Base-by-base conservation (phyloP, 2,797 vertebrate genomes). In the Sebastes itinus region DNA sequence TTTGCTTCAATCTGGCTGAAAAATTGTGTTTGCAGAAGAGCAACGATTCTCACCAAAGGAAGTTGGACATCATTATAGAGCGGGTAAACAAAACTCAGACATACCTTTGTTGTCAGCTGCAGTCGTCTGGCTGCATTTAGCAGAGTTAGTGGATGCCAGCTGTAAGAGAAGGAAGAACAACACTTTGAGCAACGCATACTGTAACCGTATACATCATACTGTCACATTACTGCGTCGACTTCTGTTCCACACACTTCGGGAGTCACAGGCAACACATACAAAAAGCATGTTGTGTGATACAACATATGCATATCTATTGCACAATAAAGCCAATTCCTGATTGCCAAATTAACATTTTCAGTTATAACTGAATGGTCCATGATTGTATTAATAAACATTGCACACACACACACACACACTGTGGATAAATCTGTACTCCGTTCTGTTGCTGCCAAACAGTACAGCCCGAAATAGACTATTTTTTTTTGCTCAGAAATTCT, bases 51-150 rank as follows among this genome's bases (percentile, higher is more conserved):
- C 18, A 14, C 3, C 5, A 13, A n/a, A 56, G n/a, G 10, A 28
- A 46, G 3, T 4, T 22, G 14, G 49, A 33, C n/a, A 14, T 58
- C 14, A 25, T 65, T n/a, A 14, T 12, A 7, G 2, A 52, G 30
- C 7, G 2, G 3, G 30, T 20, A 32, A 59, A 60, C 4, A 63
- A 70, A 32, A 32, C 1, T 35, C 11, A 58, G 66, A 81, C 81
- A 11, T 80, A 96, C 96, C 95, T 96, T 96, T 96, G 91, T 94
- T 95, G 86, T 95, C 95, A 33, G 93, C 88, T 69, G 91, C 87
- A 79, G 95, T 90, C 69, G 88, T 94, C 91, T 95, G 95, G 92
- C 94, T 93, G 94, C 93, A 95, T 92, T 95, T 94, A 55, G 95
- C 89, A 73, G 94, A 93, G 84, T 95, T 95, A 71, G 95, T 93